phyloP scores from a whole-genome alignment of 1,140 invertebrate genomes.

The Chionoecetes opilio region DNA sequence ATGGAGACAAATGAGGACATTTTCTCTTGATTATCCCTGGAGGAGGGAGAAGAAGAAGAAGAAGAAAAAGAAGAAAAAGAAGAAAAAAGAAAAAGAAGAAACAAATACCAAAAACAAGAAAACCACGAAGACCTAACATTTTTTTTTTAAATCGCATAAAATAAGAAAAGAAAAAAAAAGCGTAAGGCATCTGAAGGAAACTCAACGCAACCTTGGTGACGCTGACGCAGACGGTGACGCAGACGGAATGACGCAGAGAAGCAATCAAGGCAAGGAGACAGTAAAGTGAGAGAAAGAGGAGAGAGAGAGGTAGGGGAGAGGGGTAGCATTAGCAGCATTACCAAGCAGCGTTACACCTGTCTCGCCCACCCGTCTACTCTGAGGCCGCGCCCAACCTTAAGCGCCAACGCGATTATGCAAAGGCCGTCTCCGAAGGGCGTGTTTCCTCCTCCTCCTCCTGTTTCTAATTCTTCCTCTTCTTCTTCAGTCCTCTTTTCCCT shows the following conservation, averaged over 20 bases:
- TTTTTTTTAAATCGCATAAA: too few relatives aligned
- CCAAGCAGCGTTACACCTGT: too few relatives aligned
- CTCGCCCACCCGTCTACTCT: too few relatives aligned
- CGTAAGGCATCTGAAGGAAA: not conserved
- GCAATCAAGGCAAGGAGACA: not conserved
- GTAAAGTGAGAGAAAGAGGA: not conserved
- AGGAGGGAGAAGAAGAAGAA: not conserved
- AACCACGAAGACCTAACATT: not conserved
- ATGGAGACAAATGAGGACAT: constrained; percentile 14
- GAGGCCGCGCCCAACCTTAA: too few relatives aligned
- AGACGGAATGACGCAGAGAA: not conserved
- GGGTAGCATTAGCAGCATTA: not conserved
- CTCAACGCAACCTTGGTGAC: not conserved
- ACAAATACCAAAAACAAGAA: not conserved
- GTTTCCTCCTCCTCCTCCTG: too few relatives aligned
- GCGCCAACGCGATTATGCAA: too few relatives aligned
- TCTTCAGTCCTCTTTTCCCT: not conserved
- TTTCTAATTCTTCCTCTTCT: too few relatives aligned
- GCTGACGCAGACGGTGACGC: not conserved
- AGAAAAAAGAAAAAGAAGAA: not conserved
- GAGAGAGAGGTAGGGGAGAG: not conserved
- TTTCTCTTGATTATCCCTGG: not conserved
- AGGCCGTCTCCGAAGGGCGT: too few relatives aligned
- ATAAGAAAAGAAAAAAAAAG: not conserved
- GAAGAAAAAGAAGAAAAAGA: not conserved